Evolutionary conservation across 2,888 invertebrate genomes (phyloP).

Genomic region (Drosophila picticornis): DNA sequence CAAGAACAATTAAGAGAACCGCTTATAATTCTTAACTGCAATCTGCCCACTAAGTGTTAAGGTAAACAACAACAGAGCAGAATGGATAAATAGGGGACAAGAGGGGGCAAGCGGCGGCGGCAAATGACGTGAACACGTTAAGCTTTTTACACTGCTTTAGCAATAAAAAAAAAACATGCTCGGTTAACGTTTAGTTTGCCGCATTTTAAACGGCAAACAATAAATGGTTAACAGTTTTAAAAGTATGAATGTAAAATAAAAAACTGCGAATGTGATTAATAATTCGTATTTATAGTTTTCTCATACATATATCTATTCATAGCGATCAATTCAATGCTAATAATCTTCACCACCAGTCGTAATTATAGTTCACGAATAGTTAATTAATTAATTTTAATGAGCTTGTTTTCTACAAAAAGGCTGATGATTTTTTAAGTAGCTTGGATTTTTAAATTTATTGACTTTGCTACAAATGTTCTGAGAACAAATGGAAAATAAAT

Average conservation of each 20-base stretch:
- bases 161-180: constrained; percentile 8
- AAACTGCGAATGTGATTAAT: neutral
- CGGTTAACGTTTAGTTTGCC: neutral
- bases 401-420: neutral
- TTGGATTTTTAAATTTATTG: neutral
- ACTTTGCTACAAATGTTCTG: neutral
- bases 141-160: constrained; percentile 12
- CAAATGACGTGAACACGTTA: constrained; percentile 23
- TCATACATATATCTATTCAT: neutral
- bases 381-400: neutral
- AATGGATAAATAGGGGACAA: constrained; percentile 4
- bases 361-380: neutral
- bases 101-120: neutral
- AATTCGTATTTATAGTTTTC: neutral
- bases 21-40: constrained; percentile 28
- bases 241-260: neutral
- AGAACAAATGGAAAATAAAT: neutral
- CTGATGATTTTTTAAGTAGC: neutral
- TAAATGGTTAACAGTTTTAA: neutral
- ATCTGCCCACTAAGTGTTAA: constrained; percentile 49
- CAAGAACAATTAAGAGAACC: constrained; percentile 11
- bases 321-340: neutral
- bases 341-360: neutral
- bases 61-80: constrained; percentile 40
- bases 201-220: neutral